A percentile compares a stretch with the other conserved stretches of the same genome.
Evolutionary conservation across 1,140 invertebrate genomes (phyloP).

Genomic region (Drosophila guanche): DNA sequence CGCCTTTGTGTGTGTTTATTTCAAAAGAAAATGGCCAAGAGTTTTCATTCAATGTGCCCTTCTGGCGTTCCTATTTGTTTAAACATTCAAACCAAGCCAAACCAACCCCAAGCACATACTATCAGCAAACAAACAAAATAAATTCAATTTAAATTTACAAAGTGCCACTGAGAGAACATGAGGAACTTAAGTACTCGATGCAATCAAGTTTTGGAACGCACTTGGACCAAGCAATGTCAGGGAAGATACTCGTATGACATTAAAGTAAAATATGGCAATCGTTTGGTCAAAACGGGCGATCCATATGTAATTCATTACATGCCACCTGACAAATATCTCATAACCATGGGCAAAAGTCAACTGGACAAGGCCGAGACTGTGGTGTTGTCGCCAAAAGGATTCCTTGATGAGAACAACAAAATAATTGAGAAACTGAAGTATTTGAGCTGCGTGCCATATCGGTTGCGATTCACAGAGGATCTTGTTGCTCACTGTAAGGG

Average conservation of each 20-base stretch:
- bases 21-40: slow-evolving; percentile 16
- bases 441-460: slow-evolving; percentile 1
- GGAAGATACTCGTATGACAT: not conserved
- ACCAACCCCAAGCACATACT: too few species aligned
- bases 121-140: too few species aligned
- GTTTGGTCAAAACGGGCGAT: not conserved
- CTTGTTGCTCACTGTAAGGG: not conserved
- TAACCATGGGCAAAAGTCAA: slow-evolving; percentile 9
- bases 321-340: not conserved
- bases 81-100: too few species aligned
- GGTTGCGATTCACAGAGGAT: slow-evolving; percentile 17
- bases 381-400: not conserved
- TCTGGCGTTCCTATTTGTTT: not conserved
- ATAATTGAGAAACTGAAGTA: not conserved
- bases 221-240: slow-evolving; percentile 11
- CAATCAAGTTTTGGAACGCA: not conserved
- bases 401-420: not conserved
- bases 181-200: not conserved
- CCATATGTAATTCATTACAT: slow-evolving; percentile 6
- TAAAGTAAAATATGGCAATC: slow-evolving; percentile 5
- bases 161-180: too few species aligned
- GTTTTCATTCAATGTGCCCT: slow-evolving; percentile 7
- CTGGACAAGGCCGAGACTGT: not conserved
- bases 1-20: too few species aligned
- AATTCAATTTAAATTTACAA: too few species aligned